Evolutionary conservation across 1,140 invertebrate species (phyloP).

Genomic region (Drosophila ananassae): DNA sequence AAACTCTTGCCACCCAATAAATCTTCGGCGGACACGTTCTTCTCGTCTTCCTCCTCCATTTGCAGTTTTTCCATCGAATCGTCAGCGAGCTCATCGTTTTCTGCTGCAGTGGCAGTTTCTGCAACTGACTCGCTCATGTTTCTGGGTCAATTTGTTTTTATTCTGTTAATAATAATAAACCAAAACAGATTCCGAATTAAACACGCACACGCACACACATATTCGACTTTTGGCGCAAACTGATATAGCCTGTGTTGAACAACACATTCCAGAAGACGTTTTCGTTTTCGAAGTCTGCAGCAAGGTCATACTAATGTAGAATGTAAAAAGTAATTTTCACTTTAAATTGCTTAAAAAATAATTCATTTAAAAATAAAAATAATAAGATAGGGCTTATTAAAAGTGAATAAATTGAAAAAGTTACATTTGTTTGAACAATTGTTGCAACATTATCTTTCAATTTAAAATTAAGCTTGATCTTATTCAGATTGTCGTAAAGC

Average conservation of each 20-base stretch:
- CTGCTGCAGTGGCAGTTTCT: constrained; percentile 58
- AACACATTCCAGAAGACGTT: neutral
- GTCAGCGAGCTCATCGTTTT: constrained; percentile 58
- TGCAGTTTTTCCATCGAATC: constrained; percentile 68
- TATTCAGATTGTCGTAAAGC: no score
- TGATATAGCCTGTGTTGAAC: neutral
- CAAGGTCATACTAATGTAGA: neutral
- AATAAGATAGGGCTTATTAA: neutral
- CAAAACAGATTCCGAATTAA: constrained; percentile 44
- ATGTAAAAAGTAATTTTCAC: neutral
- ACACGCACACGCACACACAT: constrained; percentile 51
- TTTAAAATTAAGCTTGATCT: no score
- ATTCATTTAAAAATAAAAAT: neutral
- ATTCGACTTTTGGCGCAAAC: constrained; percentile 66
- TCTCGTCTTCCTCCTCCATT: constrained; percentile 70
- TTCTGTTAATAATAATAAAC: constrained; percentile 37
- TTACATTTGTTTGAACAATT: no score
- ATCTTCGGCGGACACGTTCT: constrained; percentile 69
- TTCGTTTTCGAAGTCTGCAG: neutral
- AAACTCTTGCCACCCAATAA: constrained; percentile 70
- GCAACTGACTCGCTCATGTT: constrained; percentile 65
- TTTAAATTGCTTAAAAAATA: no score
- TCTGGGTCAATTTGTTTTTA: constrained; percentile 51
- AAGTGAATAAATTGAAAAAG: no score
- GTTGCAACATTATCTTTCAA: no score